Percentiles rank a stretch among this genome's conserved stretches.
Evolutionary conservation across 2,113 vertebrate genomes (phyloP).

Genomic region (Pangasianodon hypophthalmus): DNA sequence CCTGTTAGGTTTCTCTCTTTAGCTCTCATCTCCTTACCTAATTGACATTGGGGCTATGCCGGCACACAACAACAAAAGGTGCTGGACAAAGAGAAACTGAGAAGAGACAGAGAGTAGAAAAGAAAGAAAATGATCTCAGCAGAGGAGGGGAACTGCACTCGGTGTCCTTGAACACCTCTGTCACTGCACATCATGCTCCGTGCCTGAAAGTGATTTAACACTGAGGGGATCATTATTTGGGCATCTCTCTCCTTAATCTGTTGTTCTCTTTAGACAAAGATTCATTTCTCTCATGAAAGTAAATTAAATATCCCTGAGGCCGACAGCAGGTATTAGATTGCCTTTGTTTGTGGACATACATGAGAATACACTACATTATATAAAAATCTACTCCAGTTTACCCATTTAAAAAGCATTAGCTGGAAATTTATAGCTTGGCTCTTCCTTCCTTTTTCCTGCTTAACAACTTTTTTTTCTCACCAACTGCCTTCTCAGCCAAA

Average conservation of each 20-base stretch:
- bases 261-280: background rate
- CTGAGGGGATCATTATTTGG: slow-evolving; percentile 25
- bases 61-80: slow-evolving; percentile 52
- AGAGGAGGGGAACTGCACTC: background rate
- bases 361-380: background rate
- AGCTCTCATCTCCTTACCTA: slow-evolving; percentile 62
- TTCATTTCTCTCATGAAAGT: slow-evolving; percentile 27
- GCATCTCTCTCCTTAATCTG: background rate
- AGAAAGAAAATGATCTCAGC: background rate
- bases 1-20: slow-evolving; percentile 53
- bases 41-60: slow-evolving; percentile 61
- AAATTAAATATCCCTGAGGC: slow-evolving; percentile 12
- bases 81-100: slow-evolving; percentile 45
- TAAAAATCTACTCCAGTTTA: background rate
- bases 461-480: slow-evolving; percentile 1
- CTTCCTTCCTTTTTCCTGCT: background rate
- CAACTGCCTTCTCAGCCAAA: background rate
- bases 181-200: slow-evolving; percentile 20
- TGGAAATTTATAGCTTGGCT: background rate
- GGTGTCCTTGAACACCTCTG: slow-evolving; percentile 23
- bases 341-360: background rate
- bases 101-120: background rate
- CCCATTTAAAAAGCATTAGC: background rate
- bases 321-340: background rate
- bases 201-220: slow-evolving; percentile 37